Evolutionary conservation across 1,140 invertebrate species (phyloP).

Genomic region (Drosophila tsacasi): DNA sequence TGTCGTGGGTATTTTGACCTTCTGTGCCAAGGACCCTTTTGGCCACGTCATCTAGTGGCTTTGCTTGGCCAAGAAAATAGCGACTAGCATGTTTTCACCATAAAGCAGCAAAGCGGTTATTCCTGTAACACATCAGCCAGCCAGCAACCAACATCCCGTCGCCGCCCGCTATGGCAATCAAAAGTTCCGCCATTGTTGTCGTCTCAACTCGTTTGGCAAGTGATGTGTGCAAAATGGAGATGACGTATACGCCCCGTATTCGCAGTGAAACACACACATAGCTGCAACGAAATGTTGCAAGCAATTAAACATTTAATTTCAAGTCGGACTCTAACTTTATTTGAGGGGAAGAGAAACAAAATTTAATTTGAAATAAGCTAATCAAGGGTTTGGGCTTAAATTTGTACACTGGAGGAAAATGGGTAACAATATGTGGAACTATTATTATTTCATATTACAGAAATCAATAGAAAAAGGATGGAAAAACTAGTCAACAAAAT

Average conservation of each 20-base stretch:
- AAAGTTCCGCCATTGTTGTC: slow-evolving; percentile 50
- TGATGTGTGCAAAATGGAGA: slow-evolving; percentile 53
- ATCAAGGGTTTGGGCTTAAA: slow-evolving; percentile 37
- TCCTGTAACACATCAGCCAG: slow-evolving; percentile 25
- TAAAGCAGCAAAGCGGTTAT: slow-evolving; percentile 48
- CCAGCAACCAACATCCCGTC: not conserved
- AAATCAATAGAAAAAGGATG: too few species aligned
- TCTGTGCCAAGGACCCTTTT: slow-evolving; percentile 38
- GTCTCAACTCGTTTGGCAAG: slow-evolving; percentile 33
- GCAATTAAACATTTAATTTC: slow-evolving; percentile 69
- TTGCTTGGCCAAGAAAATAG: slow-evolving; percentile 37
- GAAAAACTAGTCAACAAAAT: not conserved
- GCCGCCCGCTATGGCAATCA: slow-evolving; percentile 30
- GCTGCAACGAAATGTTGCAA: slow-evolving; percentile 45
- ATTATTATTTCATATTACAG: not conserved
- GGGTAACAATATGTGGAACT: too few species aligned
- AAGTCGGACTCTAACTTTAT: slow-evolving; percentile 40
- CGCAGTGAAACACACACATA: not conserved
- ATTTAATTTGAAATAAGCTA: slow-evolving; percentile 49
- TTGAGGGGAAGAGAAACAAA: slow-evolving; percentile 16
- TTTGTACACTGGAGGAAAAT: slow-evolving; percentile 2
- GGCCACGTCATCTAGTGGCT: slow-evolving; percentile 58
- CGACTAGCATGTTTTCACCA: slow-evolving; percentile 38
- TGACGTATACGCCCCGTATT: slow-evolving; percentile 54
- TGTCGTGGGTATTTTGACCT: slow-evolving; percentile 49